Evolutionary conservation across 2,113 vertebrate species (phyloP).

Genomic region (Odobenus rosmarus): DNA sequence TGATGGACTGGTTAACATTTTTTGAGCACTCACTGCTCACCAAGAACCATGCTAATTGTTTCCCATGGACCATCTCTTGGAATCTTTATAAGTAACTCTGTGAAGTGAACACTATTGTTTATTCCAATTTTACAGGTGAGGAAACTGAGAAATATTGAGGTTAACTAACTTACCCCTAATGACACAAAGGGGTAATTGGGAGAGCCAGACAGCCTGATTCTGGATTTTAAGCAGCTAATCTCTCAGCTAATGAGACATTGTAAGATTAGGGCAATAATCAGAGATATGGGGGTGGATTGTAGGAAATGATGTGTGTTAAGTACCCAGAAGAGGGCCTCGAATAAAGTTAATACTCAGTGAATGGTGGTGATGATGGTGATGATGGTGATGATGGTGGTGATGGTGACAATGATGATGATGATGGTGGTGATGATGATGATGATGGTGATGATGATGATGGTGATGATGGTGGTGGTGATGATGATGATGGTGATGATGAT

Average conservation of each 20-base stretch:
- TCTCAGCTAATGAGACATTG: not conserved
- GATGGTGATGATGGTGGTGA: fast-evolving
- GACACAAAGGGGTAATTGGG: too few relatives aligned
- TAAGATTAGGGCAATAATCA: not conserved
- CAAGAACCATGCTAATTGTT: not conserved
- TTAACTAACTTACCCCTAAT: not conserved
- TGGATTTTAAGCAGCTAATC: not conserved
- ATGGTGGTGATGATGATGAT: not conserved
- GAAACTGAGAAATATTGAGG: not conserved
- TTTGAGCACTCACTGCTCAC: not conserved
- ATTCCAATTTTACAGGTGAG: not conserved
- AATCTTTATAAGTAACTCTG: not conserved
- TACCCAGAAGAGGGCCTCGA: too few relatives aligned
- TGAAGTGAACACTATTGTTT: fast-evolving
- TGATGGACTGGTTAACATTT: too few relatives aligned
- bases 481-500: fast-evolving
- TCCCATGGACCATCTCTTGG: not conserved
- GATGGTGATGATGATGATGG: fast-evolving
- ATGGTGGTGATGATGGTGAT: not conserved
- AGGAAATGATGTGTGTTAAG: not conserved
- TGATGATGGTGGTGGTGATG: fast-evolving
- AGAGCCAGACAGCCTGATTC: not conserved
- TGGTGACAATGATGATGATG: fast-evolving
- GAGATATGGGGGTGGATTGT: not conserved
- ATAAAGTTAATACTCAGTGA: not conserved